These are phyloP conservation scores for Periparus ater DNA, from an alignment of 2,797 vertebrate genomes.

Conservation along the genomic window DNA sequence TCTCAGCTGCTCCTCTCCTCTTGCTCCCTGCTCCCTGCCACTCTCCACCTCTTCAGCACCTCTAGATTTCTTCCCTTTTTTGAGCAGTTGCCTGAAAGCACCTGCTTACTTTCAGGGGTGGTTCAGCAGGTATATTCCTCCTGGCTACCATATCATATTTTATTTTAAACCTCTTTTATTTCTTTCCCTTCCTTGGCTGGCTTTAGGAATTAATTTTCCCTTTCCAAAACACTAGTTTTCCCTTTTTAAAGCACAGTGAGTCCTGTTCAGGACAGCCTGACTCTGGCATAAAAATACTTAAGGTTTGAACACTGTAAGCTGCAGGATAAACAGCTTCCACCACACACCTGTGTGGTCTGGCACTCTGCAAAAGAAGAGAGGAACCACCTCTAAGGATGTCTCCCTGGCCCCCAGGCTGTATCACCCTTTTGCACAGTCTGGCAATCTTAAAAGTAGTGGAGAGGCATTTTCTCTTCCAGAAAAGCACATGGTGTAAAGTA, in stretches of 20 bases:
- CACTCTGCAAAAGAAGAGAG: not conserved
- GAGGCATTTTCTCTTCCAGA: not conserved
- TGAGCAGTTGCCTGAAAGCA: not conserved
- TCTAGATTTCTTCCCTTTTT: constrained; percentile 22
- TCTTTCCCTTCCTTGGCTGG: not conserved
- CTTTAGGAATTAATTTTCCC: not conserved
- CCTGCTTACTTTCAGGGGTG: constrained; percentile 27
- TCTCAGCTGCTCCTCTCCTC: not conserved
- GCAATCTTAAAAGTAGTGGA: not conserved
- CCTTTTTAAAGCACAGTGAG: not conserved
- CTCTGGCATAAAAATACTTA: not conserved
- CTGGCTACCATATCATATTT: not conserved
- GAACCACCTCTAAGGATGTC: not conserved
- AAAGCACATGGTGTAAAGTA: not conserved
- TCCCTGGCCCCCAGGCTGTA: not conserved
- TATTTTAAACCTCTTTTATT: not conserved
- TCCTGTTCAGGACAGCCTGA: not conserved
- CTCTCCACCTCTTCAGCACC: not conserved
- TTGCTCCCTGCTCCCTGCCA: not conserved
- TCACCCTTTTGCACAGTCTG: not conserved
- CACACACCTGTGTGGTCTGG: not conserved
- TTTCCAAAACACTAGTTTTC: not conserved
- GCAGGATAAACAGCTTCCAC: not conserved
- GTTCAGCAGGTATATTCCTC: constrained; percentile 14
- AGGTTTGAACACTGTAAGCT: not conserved